phyloP scores from a whole-genome alignment of 2,888 invertebrate species.

The Cataglyphis altisquamis region DNA sequence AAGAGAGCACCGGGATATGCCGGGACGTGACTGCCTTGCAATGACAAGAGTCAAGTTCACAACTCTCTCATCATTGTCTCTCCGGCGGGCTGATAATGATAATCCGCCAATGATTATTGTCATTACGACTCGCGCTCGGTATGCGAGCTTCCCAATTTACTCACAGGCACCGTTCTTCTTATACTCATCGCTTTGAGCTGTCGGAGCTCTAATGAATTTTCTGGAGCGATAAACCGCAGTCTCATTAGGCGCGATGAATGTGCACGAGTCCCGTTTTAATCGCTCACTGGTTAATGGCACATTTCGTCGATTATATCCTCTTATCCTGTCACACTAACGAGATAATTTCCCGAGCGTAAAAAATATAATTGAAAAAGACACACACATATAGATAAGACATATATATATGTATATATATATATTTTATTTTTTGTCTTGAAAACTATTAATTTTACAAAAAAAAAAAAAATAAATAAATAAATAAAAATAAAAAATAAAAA shows the following conservation, averaged over 20 bases:
- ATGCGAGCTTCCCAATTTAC: constrained; percentile 26
- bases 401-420: no score
- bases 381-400: no score
- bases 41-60: constrained; percentile 78
- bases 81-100: constrained; percentile 56
- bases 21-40: constrained; percentile 49
- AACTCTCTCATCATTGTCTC: constrained; percentile 81
- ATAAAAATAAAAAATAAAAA: no score
- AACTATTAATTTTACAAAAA: no score
- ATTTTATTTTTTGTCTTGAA: no score
- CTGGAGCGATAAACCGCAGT: constrained; percentile 27
- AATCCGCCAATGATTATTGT: constrained; percentile 62
- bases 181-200: not conserved
- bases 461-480: no score
- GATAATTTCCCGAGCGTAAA: constrained; percentile 14
- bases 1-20: constrained; percentile 20
- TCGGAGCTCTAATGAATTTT: constrained; percentile 42
- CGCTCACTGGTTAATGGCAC: constrained; percentile 13
- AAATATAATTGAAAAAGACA: not conserved
- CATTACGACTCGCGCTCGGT: constrained; percentile 35
- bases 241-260: constrained; percentile 49
- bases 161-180: not conserved
- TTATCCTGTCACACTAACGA: not conserved
- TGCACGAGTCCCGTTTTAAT: constrained; percentile 37
- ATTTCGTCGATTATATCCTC: constrained; percentile 29